phyloP scores from a whole-genome alignment of 2,113 vertebrate species.

The Anoura caudifer region DNA sequence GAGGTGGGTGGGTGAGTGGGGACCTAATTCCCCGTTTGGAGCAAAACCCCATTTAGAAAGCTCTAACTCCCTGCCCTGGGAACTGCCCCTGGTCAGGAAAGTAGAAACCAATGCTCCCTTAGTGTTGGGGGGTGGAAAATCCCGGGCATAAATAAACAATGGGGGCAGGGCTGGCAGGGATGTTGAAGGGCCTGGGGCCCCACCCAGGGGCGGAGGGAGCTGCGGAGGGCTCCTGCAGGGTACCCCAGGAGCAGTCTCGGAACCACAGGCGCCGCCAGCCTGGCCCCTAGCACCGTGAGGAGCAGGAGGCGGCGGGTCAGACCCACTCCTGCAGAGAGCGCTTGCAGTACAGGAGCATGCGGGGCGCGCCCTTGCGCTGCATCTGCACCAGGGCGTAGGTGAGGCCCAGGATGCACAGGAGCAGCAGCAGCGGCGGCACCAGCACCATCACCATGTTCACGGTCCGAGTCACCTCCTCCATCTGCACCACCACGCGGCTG shows the following conservation, averaged over 20 bases:
- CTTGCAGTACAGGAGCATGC: conserved; percentile 95
- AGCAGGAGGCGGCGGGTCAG: conserved; percentile 78
- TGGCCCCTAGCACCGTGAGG: conserved; percentile 85
- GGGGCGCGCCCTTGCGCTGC: conserved; percentile 94
- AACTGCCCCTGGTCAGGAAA: neutral
- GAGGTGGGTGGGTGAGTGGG: neutral
- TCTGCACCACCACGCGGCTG: conserved; percentile 94
- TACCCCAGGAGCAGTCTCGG: conserved; percentile 79
- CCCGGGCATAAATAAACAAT: conserved; percentile 59
- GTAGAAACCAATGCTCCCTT: conserved; percentile 36
- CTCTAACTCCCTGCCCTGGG: neutral
- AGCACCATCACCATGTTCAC: conserved; percentile 94
- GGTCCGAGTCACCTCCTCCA: conserved; percentile 91
- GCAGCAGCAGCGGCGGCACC: conserved; percentile 87
- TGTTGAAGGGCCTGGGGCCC: conserved; percentile 34
- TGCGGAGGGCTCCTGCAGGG: conserved; percentile 70
- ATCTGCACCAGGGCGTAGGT: conserved; percentile 94
- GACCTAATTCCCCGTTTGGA: neutral
- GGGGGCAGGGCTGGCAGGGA: neutral
- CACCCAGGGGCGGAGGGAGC: conserved; percentile 33
- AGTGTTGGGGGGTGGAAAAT: too few relatives aligned
- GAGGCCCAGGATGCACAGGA: conserved; percentile 93
- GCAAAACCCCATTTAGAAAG: neutral
- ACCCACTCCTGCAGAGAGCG: conserved; percentile 99
- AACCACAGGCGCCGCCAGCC: conserved; percentile 76